Evolutionary conservation across 1,140 invertebrate species (phyloP).

Genomic region (Brachionus rubens): DNA sequence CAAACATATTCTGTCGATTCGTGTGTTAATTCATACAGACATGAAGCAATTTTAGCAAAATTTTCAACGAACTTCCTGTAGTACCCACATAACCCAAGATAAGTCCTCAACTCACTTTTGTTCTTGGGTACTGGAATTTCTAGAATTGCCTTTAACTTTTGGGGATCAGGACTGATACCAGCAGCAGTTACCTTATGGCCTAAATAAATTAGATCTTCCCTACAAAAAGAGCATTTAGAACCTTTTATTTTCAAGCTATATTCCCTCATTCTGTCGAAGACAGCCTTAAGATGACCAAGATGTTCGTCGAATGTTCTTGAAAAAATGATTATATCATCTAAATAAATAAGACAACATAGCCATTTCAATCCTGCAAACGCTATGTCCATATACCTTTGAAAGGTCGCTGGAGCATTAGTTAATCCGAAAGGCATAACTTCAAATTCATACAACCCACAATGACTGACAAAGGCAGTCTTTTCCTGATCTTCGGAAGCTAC

Average conservation of each 20-base stretch:
- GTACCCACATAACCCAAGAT: background rate
- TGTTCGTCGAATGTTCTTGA: slow-evolving; percentile 6
- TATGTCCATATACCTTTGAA: too few relatives aligned
- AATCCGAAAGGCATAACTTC: too few relatives aligned
- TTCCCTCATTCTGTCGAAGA: background rate
- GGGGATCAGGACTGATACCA: slow-evolving; percentile 34
- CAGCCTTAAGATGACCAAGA: background rate
- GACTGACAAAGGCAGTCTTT: too few relatives aligned
- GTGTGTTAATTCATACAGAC: too few relatives aligned
- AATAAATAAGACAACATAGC: background rate
- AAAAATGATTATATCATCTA: slow-evolving; percentile 13
- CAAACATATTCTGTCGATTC: too few relatives aligned
- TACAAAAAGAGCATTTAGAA: slow-evolving; percentile 58
- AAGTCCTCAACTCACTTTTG: background rate
- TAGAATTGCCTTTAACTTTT: background rate
- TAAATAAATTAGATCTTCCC: slow-evolving; percentile 54
- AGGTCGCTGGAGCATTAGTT: too few relatives aligned
- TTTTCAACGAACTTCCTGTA: slow-evolving; percentile 54
- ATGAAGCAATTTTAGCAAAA: too few relatives aligned
- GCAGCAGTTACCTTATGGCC: slow-evolving; percentile 51
- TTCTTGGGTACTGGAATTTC: background rate
- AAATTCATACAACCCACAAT: too few relatives aligned
- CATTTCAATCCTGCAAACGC: too few relatives aligned
- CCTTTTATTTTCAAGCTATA: slow-evolving; percentile 59
- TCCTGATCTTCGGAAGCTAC: too few relatives aligned